Evolutionary conservation across 2,888 invertebrate genomes (phyloP).

Genomic region (Hanleya hanleyi): DNA sequence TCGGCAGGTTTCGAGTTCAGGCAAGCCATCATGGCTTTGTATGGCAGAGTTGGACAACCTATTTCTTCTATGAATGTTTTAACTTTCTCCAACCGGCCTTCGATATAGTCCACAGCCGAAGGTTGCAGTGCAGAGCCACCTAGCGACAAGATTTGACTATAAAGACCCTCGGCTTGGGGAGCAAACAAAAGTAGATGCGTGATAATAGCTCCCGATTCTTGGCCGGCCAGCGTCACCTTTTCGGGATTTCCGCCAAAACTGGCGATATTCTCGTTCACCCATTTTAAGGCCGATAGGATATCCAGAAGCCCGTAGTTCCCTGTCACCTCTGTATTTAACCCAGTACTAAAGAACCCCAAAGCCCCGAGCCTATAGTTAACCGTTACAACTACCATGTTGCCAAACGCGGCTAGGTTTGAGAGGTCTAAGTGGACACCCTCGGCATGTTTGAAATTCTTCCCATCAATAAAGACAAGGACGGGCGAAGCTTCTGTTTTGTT

Average conservation of each 20-base stretch:
- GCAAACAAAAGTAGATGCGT: not conserved
- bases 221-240: not conserved
- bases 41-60: not conserved
- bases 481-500: not conserved
- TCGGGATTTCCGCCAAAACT: conserved; percentile 1
- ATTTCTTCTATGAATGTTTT: not conserved
- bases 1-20: not conserved
- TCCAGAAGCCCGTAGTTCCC: conserved; percentile 12
- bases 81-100: not conserved
- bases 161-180: not conserved
- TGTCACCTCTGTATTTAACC: not conserved
- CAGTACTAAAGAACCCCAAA: conserved; percentile 10
- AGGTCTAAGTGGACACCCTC: not conserved
- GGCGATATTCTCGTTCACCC: conserved; percentile 6
- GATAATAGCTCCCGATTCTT: not conserved
- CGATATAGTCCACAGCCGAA: not conserved
- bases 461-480: conserved; percentile 7
- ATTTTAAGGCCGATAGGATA: not conserved
- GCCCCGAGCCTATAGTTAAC: not conserved
- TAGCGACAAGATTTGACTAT: not conserved
- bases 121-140: not conserved
- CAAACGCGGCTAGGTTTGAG: not conserved
- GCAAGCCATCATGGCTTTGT: not conserved
- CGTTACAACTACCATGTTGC: conserved; percentile 4
- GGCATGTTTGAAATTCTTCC: not conserved